Evolutionary conservation across 2,113 vertebrate genomes (phyloP), one percentile per base, ranked within the genome.

Genomic region (Piaya cayana): DNA sequence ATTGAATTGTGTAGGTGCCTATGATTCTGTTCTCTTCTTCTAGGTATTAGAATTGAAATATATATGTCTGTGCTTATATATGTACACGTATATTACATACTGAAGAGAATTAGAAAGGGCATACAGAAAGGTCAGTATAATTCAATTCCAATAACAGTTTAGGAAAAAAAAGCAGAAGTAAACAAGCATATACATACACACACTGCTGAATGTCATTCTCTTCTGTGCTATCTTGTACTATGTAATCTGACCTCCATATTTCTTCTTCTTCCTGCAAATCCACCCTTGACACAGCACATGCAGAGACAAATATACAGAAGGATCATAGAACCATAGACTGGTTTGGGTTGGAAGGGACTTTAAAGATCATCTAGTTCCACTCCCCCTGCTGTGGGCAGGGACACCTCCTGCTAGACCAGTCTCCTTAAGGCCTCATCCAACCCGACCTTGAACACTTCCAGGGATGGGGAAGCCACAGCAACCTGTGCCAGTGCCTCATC

Each of bases 81-180:
- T 11, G 64, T 8, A 82, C 22, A 68, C 12, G 79, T 25, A 42
- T 27, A 86, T 92, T 91, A 55, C 65, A 52, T 55, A 45, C n/a
- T 34, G 75, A 90, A 36, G 58, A 87, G 34, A 71, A 37, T 76
- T 87, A 94, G 78, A 82, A 89, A 91, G 62, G 58, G 71, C 67
- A 50, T 84, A 52, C 78, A 72, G 69, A 90, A 94, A 96, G 78
- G 75, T 88, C 85, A 93, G 37, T 65, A 42, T 72, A 91, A 90
- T 93, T 93, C 67, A 92, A 90, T 83, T 86, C 76, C 59, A 83
- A 2, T 65, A 86, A 45, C 63, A 86, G 70, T 80, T 45, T 83
- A 88, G 79, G 81, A 63, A 39, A 92, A 55, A 55, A 91, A 86
- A 58, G 1, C 6, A 77, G 45, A 71, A 67, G 37, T 75, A 59